These are phyloP conservation scores for Pseudomyrmex cubaensis DNA, from an alignment of 1,140 invertebrate species.

Conservation along the genomic window DNA sequence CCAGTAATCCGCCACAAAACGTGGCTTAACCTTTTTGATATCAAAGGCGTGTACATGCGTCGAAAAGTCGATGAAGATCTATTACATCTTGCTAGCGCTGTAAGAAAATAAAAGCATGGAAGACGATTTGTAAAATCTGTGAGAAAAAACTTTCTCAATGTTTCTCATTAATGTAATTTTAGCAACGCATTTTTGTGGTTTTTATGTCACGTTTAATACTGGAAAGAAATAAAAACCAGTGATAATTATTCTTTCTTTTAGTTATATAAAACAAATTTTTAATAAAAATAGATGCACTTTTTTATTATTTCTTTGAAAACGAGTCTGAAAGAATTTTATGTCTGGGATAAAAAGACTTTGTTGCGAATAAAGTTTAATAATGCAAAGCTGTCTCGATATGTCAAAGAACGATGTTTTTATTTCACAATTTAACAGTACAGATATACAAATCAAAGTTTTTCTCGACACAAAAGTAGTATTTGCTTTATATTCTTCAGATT, in stretches of 20 bases:
- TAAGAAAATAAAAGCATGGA: constrained; percentile 12
- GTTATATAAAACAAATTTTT: constrained; percentile 6
- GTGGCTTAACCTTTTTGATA: constrained; percentile 41
- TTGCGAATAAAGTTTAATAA: neutral
- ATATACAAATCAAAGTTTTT: neutral
- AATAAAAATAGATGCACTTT: neutral
- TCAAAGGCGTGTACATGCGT: constrained; percentile 2
- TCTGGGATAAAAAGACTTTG: neutral
- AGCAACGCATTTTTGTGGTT: neutral
- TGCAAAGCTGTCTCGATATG: neutral
- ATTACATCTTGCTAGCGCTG: constrained; percentile 5
- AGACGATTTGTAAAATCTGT: constrained; percentile 22
- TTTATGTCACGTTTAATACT: neutral
- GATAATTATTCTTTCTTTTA: neutral
- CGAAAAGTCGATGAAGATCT: constrained; percentile 7
- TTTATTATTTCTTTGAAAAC: neutral
- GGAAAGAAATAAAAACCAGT: neutral
- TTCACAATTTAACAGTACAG: constrained; percentile 2
- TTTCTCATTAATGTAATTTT: neutral
- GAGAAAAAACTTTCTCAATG: neutral
- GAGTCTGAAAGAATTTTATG: neutral
- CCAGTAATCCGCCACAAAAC: constrained; percentile 28
- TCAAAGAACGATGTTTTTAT: neutral
- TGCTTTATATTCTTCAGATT: constrained; percentile 14
- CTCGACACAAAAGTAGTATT: neutral